Evolutionary conservation across 2,113 vertebrate species (phyloP), one percentile per base, ranked within the genome.

Genomic region (Petrocephalus microphthalmus): DNA sequence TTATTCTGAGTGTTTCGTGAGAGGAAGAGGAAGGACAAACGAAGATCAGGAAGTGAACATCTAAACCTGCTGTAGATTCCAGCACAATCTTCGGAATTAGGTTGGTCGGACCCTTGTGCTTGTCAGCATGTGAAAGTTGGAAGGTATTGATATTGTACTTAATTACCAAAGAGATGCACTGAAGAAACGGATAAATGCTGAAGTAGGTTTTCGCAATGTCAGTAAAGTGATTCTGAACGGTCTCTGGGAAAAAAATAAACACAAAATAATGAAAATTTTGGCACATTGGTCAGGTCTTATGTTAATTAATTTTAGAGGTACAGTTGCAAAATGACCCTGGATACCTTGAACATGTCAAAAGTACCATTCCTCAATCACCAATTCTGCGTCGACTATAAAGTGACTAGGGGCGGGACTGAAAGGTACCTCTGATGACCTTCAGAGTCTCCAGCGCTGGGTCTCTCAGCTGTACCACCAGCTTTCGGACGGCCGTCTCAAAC

Each of bases 401-500:
- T 20, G 19, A 5, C 33, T 10, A 1, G 53, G 22, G 22, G 29
- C 0, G 37, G 37, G 51, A 60, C 33, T 15, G 22, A 45, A 51
- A 54, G 54, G 57, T 88, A 90, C 90, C 88, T 91, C 85, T 89
- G 17, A 89, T 86, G 45, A 2, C 5, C 2, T 5, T 84, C 10
- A 92, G 84, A 37, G 87, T 88, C 7, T 87, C 51, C 0, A 86
- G 53, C 1, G 89, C 87, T 88, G 90, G 89, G 1, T 15, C n/a
- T 20, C 25, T 87, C 13, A 91, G 89, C 67, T 49, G 11, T 19
- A 71, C 53, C 53, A 92, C 90, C 53, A 90, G 88, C 1, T 19
- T 60, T 20, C 91, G 91, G 25, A 92, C 84, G n/a, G 91, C 22
- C 29, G 6, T 84, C 56, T 92, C 90, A 89, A 92, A 90, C 33